These are phyloP conservation scores for Mylabris sibirica DNA, from an alignment of 2,888 invertebrate species.

Conservation along the genomic window DNA sequence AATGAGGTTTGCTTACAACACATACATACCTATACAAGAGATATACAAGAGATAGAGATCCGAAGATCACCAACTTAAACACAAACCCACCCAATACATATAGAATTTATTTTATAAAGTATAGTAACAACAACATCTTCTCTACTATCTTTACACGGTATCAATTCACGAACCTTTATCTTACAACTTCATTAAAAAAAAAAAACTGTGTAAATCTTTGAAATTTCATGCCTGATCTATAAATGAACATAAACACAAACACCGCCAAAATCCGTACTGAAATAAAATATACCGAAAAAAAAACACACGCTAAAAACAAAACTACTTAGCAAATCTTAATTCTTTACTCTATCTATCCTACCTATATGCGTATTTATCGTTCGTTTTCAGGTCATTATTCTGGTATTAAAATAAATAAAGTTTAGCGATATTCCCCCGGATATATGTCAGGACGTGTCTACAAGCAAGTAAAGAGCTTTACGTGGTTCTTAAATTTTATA, in stretches of 20 bases:
- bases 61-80: constrained; percentile 43
- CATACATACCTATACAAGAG: background rate
- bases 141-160: constrained; percentile 38
- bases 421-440: constrained; percentile 39
- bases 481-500: constrained; percentile 54
- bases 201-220: constrained; percentile 25
- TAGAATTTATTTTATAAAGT: constrained; percentile 38
- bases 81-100: constrained; percentile 38
- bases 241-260: background rate
- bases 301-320: too few relatives aligned
- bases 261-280: background rate
- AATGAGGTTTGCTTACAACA: constrained; percentile 46
- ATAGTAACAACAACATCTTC: constrained; percentile 37
- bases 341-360: background rate
- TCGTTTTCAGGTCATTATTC: constrained; percentile 1
- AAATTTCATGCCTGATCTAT: constrained; percentile 4
- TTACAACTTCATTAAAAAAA: constrained; percentile 48
- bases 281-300: too few relatives aligned
- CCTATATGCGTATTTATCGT: background rate
- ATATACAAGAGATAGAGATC: constrained; percentile 47
- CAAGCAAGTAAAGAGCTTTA: constrained; percentile 52
- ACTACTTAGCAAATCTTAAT: background rate
- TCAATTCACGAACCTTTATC: constrained; percentile 34
- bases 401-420: constrained; percentile 10
- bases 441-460: constrained; percentile 40